phyloP scores from a whole-genome alignment of 2,113 vertebrate genomes.

The Sebastes fasciatus region DNA sequence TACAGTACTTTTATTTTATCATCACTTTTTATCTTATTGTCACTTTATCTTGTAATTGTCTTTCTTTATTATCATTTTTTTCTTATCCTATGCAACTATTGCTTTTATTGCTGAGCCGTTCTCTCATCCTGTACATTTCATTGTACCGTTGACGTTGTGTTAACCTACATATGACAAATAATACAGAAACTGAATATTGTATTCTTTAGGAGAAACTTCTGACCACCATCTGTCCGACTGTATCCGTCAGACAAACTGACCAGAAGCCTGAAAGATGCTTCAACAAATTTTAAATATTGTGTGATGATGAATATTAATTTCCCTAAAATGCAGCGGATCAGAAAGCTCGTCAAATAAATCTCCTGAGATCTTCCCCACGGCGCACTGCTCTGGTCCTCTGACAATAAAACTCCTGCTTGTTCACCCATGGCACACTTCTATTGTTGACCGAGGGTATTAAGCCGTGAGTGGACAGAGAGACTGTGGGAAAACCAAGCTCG shows the following conservation, averaged over 20 bases:
- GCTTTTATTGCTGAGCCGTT: too few species aligned
- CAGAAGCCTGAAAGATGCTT: neutral
- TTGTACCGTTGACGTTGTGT: too few species aligned
- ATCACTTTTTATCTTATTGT: too few species aligned
- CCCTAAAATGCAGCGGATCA: neutral
- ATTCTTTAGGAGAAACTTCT: neutral
- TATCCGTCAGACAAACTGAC: neutral
- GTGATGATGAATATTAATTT: slow-evolving; percentile 1
- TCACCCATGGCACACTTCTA: slow-evolving; percentile 82
- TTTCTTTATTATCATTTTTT: too few species aligned
- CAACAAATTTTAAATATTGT: neutral
- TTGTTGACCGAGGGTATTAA: slow-evolving; percentile 77
- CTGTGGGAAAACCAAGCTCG: slow-evolving; percentile 82
- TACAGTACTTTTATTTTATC: too few species aligned
- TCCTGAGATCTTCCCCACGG: slow-evolving; percentile 1
- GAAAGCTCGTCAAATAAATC: slow-evolving; percentile 9
- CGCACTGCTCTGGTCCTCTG: slow-evolving; percentile 29
- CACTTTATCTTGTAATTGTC: too few species aligned
- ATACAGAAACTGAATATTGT: neutral
- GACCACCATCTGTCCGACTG: neutral
- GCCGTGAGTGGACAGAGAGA: slow-evolving; percentile 74
- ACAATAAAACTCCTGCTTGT: slow-evolving; percentile 72
- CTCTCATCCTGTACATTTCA: too few species aligned
- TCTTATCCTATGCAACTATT: too few species aligned
- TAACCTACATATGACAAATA: too few species aligned